A percentile compares a stretch with the other conserved stretches of the same genome.
Evolutionary conservation across 1,140 invertebrate species (phyloP).

Genomic region (Drosophila subobscura): DNA sequence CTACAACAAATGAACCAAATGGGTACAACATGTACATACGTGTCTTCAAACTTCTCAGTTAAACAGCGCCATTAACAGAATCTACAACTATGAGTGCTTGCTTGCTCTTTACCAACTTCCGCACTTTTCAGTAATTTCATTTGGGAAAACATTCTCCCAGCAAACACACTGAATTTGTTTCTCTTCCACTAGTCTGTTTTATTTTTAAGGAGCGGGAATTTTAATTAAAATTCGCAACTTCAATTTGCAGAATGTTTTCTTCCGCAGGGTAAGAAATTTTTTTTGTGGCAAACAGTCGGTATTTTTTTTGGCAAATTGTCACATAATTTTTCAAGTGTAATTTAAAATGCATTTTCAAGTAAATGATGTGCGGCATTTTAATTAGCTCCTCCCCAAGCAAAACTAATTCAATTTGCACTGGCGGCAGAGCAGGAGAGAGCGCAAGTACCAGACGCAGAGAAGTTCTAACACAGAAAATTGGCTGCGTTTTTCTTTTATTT

Average conservation of each 20-base stretch:
- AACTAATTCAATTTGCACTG: conserved; percentile 70
- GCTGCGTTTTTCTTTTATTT: conserved; percentile 29
- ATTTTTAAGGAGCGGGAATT: conserved; percentile 10
- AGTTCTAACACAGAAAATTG: conserved; percentile 32
- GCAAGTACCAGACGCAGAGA: conserved; percentile 3
- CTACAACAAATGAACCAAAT: not conserved
- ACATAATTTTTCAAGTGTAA: conserved; percentile 61
- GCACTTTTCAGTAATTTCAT: conserved; percentile 12
- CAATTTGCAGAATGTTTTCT: conserved; percentile 8
- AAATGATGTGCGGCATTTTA: conserved; percentile 76
- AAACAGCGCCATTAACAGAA: conserved; percentile 22
- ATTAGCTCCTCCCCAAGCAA: conserved; percentile 53
- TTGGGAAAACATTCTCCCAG: conserved; percentile 2
- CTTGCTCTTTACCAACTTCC: conserved; percentile 11
- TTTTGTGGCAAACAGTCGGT: conserved; percentile 1
- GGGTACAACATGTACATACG: not conserved
- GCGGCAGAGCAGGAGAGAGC: conserved; percentile 2
- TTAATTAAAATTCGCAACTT: conserved; percentile 46
- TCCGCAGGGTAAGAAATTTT: not conserved
- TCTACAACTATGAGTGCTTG: conserved; percentile 13
- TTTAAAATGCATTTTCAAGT: conserved; percentile 74
- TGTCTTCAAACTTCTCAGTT: conserved; percentile 10
- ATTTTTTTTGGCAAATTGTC: conserved; percentile 44
- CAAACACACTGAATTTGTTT: not conserved
- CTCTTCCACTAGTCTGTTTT: conserved; percentile 1